These are phyloP conservation scores for Drosophila basisetae DNA, from an alignment of 2,888 invertebrate species.

Conservation along the genomic window DNA sequence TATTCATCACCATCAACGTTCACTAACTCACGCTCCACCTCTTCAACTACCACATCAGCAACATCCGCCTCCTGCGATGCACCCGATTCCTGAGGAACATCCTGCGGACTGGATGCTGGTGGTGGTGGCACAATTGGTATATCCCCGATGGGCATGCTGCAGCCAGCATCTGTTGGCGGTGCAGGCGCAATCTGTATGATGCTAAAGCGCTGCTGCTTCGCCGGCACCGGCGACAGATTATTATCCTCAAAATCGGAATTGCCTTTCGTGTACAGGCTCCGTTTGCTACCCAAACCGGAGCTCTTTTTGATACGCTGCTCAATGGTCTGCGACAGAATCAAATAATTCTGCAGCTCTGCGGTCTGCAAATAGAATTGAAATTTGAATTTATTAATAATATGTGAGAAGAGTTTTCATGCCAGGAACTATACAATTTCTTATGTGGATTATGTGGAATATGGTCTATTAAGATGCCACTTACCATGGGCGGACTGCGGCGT, in stretches of 20 bases:
- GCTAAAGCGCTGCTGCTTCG: neutral
- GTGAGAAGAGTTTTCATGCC: neutral
- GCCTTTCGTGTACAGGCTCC: constrained; percentile 62
- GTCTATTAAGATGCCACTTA: constrained; percentile 3
- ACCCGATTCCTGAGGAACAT: too few species aligned
- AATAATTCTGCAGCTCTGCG: constrained; percentile 33
- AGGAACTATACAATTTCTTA: too few species aligned
- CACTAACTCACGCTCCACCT: too few species aligned
- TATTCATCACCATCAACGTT: too few species aligned
- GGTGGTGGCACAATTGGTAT: constrained; percentile 51
- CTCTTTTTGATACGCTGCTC: neutral
- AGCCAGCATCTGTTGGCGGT: constrained; percentile 34
- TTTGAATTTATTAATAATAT: neutral
- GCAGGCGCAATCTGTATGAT: constrained; percentile 11
- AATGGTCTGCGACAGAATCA: constrained; percentile 17
- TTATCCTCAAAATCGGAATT: constrained; percentile 40
- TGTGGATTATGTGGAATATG: neutral
- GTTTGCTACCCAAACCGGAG: constrained; percentile 3
- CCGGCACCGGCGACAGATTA: neutral
- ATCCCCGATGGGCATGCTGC: neutral
- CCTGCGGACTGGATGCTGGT: neutral
- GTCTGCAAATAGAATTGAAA: constrained; percentile 16
- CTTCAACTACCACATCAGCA: neutral
- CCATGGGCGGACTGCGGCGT: constrained; percentile 10
- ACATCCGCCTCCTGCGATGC: neutral